Evolutionary conservation across 1,140 invertebrate genomes (phyloP), one percentile per base, ranked within the genome.

Genomic region (Drosophila ananassae): DNA sequence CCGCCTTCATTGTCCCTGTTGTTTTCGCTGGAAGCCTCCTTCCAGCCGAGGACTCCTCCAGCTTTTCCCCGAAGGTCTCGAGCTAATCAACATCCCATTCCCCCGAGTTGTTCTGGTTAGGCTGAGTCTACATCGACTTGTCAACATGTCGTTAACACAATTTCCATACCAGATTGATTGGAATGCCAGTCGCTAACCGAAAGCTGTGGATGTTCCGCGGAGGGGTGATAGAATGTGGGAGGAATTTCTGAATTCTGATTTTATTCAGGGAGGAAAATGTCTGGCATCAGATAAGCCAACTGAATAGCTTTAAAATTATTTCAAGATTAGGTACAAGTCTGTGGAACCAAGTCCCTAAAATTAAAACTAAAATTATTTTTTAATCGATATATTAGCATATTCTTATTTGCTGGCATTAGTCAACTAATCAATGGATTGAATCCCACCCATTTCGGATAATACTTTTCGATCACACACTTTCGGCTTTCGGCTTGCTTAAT

Each of bases 71-170:
- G 67, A 44, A 39, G 21, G 46, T 50, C 61, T 62, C 30, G 13
- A 60, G 63, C 78, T 85, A 85, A 85, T 87, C 82, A 87, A 63
- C 63, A 61, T 59, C 41, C 54, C 54, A 52, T 75, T 64, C 32
- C 57, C 60, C 60, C 21, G 59, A 64, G 62, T 73, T 69, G 50
- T 47, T 48, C 52, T 56, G 71, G 59, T 58, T 74, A 63, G 56
- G 44, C 69, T 73, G 64, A 73, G 73, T 89, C 76, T 73, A 68
- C 63, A 52, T 30, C 25, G 63, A 57, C 83, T 79, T 87, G 83
- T 87, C 82, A 87, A 89, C 83, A 89, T 89, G 72, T 89, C 83
- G 61, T 71, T 83, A 71, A 69, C 76, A 73, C 60, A 89, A 89
- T 83, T 89, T 89, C 48, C 79, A 83, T 89, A 64, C 58, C 54